Evolutionary conservation across 2,888 invertebrate species (phyloP).

Genomic region (Onthophagus sagittarius): DNA sequence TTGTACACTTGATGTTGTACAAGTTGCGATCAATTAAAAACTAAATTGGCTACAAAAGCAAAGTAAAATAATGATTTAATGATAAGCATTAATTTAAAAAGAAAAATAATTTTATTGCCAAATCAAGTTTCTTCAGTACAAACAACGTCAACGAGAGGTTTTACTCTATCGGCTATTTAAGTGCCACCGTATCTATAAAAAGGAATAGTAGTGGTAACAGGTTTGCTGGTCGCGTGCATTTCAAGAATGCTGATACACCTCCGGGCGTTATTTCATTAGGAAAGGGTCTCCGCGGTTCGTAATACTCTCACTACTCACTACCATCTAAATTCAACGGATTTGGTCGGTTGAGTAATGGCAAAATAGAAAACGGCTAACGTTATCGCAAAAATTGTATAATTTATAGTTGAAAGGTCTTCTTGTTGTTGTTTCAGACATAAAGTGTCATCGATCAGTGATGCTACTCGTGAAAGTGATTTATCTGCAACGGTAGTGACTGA

Average conservation of each 20-base stretch:
- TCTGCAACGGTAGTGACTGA: constrained; percentile 17
- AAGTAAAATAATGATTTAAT: no score
- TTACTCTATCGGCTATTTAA: neutral
- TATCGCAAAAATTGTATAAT: neutral
- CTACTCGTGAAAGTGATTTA: neutral
- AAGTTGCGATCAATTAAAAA: neutral
- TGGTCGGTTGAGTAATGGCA: neutral
- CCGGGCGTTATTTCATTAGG: constrained; percentile 8
- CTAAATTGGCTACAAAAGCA: no score
- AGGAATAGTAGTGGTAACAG: constrained; percentile 10
- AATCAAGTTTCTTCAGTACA: no score
- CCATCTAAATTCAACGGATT: neutral
- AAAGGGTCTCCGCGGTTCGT: neutral
- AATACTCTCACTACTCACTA: constrained; percentile 6
- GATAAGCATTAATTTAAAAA: no score
- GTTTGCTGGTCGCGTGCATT: constrained; percentile 3
- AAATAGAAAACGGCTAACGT: neutral
- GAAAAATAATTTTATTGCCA: no score
- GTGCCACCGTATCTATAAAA: constrained; percentile 3
- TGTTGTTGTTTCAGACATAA: neutral
- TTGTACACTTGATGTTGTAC: neutral
- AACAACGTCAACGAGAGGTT: neutral
- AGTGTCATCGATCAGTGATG: neutral
- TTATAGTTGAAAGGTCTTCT: neutral
- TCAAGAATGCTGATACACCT: constrained; percentile 9